These are phyloP conservation scores for Dicyrtoma fusca DNA, from an alignment of 2,888 invertebrate species.

Conservation along the genomic window DNA sequence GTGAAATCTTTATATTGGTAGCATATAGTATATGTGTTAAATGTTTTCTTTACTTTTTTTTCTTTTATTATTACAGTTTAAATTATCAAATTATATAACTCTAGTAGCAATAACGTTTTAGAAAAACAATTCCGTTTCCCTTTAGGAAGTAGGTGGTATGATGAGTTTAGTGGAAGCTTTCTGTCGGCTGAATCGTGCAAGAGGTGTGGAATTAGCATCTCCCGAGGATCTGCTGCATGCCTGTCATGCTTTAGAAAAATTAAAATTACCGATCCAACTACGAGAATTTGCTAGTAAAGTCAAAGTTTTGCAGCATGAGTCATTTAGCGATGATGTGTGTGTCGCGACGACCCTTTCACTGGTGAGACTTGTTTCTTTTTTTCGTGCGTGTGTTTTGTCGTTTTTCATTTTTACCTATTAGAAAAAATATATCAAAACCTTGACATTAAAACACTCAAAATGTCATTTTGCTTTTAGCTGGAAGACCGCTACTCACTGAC, in stretches of 20 bases:
- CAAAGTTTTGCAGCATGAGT: constrained; percentile 83
- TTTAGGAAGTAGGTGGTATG: constrained; percentile 74
- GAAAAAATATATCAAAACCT: neutral
- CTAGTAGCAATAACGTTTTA: too few species aligned
- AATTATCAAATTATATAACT: neutral
- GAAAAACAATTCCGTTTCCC: constrained; percentile 1
- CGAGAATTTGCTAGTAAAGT: constrained; percentile 93
- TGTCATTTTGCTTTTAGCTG: constrained; percentile 58
- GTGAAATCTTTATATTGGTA: neutral
- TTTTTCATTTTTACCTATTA: neutral
- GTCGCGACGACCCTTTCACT: constrained; percentile 46
- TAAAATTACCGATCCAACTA: constrained; percentile 74
- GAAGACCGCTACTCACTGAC: constrained; percentile 70
- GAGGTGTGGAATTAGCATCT: constrained; percentile 92
- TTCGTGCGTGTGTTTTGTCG: neutral
- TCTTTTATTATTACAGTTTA: neutral
- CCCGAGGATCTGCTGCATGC: constrained; percentile 96
- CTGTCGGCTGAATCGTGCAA: constrained; percentile 93
- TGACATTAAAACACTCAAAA: neutral
- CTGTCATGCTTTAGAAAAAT: constrained; percentile 72
- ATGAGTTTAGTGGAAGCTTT: constrained; percentile 96
- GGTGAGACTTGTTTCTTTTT: constrained; percentile 30
- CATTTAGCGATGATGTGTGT: constrained; percentile 62
- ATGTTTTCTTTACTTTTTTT: neutral
- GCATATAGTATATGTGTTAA: neutral